Percentiles rank a stretch among this genome's conserved stretches.
Conservation (phyloP, 2,113 vertebrate species). For the Otocyon megalotis region DNA sequence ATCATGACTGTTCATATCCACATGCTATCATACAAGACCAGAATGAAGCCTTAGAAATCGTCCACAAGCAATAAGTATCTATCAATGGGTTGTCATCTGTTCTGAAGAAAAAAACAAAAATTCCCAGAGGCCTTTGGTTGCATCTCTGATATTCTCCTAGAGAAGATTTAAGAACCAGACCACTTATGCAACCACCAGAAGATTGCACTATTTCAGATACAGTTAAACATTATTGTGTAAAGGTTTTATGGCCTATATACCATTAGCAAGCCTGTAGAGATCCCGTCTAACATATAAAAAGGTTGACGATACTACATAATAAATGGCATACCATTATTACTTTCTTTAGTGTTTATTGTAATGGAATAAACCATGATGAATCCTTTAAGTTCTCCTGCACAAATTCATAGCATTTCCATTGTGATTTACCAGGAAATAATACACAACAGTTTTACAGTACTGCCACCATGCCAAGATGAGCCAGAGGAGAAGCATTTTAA, state of each 20-base stretch:
- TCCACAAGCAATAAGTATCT: neutral
- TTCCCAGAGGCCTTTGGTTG: neutral
- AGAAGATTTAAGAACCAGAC: conserved; percentile 65
- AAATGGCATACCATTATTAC: conserved; percentile 48
- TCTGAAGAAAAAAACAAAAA: neutral
- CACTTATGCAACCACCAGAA: conserved; percentile 47
- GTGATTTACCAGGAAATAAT: conserved; percentile 17
- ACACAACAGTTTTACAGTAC: conserved; percentile 49
- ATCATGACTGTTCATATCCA: neutral
- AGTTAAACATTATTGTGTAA: conserved; percentile 50
- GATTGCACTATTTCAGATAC: conserved; percentile 39
- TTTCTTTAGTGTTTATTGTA: conserved; percentile 68
- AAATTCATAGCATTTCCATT: conserved; percentile 53
- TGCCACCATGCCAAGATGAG: conserved; percentile 52
- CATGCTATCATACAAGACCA: neutral
- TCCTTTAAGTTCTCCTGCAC: conserved; percentile 40
- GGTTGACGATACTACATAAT: conserved; percentile 36
- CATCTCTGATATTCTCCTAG: conserved; percentile 13
- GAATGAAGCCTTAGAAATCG: neutral
- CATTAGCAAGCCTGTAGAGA: conserved; percentile 61
- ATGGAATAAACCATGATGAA: conserved; percentile 64
- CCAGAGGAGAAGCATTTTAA: conserved; percentile 20
- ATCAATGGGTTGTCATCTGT: neutral
- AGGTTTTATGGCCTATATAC: conserved; percentile 32
- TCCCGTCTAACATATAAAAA: conserved; percentile 60